These are phyloP conservation scores for Tragulus kanchil DNA, from an alignment of 2,113 vertebrate genomes.

Conservation along the genomic window DNA sequence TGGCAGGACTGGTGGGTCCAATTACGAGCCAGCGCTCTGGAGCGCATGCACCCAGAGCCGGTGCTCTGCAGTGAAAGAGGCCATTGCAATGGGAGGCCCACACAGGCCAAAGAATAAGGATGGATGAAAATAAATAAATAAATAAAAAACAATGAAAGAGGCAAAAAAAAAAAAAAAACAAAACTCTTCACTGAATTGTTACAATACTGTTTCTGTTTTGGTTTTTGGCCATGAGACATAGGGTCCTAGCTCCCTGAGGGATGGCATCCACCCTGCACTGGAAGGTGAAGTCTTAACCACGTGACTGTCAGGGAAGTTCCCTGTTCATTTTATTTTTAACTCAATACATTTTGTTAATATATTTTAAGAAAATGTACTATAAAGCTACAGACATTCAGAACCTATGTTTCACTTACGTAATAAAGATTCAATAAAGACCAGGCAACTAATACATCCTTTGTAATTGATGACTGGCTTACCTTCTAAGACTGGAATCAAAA, in stretches of 20 bases:
- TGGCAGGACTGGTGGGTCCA: too few relatives aligned
- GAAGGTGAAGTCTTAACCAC: neutral
- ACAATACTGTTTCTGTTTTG: neutral
- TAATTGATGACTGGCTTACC: neutral
- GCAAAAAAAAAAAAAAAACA: neutral
- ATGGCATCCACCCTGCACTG: rapidly evolving
- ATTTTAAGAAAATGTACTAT: neutral
- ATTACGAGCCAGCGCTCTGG: too few relatives aligned
- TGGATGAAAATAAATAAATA: too few relatives aligned
- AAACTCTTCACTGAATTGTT: neutral
- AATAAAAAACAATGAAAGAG: too few relatives aligned
- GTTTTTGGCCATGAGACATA: neutral
- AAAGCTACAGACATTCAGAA: neutral
- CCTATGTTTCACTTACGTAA: neutral
- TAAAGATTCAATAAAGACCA: neutral
- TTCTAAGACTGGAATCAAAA: neutral
- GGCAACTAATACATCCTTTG: neutral
- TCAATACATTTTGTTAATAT: neutral
- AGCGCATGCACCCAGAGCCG: too few relatives aligned
- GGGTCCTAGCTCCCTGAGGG: neutral
- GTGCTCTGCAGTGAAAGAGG: too few relatives aligned
- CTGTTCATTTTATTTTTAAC: neutral
- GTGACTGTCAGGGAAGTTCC: neutral
- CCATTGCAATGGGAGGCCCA: too few relatives aligned
- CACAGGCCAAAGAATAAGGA: too few relatives aligned